Conservation (phyloP, 2,797 vertebrate species). For the Cynodonichthys magdalenae region DNA sequence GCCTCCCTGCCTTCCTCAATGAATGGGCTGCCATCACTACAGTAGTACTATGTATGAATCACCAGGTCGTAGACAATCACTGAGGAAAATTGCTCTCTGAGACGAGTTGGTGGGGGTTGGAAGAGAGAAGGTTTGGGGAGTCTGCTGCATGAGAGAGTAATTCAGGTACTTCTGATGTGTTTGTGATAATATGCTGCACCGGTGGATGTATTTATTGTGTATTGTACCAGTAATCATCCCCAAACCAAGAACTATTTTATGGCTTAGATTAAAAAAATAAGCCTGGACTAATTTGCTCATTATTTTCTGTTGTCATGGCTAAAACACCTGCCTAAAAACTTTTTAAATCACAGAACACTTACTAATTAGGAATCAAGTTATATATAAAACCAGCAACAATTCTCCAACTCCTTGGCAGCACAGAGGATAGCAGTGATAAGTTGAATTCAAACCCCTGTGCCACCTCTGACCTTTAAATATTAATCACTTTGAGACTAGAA, state of each 20-base stretch:
- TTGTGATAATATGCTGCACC: slow-evolving; percentile 39
- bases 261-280: slow-evolving; percentile 19
- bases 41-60: slow-evolving; percentile 57
- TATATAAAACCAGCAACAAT: too few species aligned
- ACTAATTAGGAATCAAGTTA: slow-evolving; percentile 41
- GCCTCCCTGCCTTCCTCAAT: slow-evolving; percentile 41
- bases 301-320: slow-evolving; percentile 46
- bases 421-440: too few species aligned
- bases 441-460: too few species aligned
- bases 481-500: too few species aligned
- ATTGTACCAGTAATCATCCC: slow-evolving; percentile 41
- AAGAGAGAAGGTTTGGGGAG: slow-evolving; percentile 46
- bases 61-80: slow-evolving; percentile 50
- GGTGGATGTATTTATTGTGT: slow-evolving; percentile 22
- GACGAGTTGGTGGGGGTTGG: slow-evolving; percentile 42
- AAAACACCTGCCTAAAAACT: slow-evolving; percentile 45
- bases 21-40: slow-evolving; percentile 52
- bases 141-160: slow-evolving; percentile 60
- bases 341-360: slow-evolving; percentile 63
- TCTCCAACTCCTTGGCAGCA: too few species aligned
- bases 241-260: slow-evolving; percentile 14
- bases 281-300: slow-evolving; percentile 13
- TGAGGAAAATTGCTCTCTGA: slow-evolving; percentile 67
- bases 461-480: neutral
- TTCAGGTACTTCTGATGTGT: slow-evolving; percentile 60